These are phyloP conservation scores for Eupleurogrammus muticus DNA, from an alignment of 2,797 vertebrate genomes.

Conservation along the genomic window DNA sequence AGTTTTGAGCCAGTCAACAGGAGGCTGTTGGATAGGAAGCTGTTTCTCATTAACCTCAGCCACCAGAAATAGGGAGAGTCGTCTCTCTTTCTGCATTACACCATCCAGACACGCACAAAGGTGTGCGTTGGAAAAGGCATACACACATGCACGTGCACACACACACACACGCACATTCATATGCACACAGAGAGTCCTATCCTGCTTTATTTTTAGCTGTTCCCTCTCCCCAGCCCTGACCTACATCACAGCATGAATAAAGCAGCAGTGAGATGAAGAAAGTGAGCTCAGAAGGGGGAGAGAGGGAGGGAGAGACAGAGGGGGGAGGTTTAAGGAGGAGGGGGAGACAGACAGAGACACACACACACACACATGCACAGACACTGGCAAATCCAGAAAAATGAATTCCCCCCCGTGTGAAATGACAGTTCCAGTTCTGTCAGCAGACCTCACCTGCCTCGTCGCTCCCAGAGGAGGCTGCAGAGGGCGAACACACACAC, in stretches of 20 bases:
- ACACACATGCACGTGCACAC: background rate
- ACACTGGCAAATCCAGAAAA: conserved; percentile 61
- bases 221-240: conserved; percentile 71
- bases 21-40: conserved; percentile 17
- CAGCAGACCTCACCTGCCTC: conserved; percentile 74
- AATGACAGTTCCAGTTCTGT: conserved; percentile 81
- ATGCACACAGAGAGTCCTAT: conserved; percentile 41
- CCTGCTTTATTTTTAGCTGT: conserved; percentile 79
- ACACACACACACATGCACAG: conserved; percentile 21
- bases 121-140: conserved; percentile 4
- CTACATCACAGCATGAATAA: conserved; percentile 83
- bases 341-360: background rate
- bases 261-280: conserved; percentile 69
- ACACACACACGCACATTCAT: background rate
- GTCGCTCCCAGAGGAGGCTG: conserved; percentile 53
- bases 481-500: conserved; percentile 41
- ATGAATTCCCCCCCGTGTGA: conserved; percentile 65
- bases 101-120: conserved; percentile 31
- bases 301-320: background rate
- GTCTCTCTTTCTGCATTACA: conserved; percentile 24
- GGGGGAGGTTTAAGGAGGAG: background rate
- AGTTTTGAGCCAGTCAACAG: background rate
- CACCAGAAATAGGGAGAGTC: background rate
- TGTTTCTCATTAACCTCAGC: conserved; percentile 44
- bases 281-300: conserved; percentile 56